A percentile compares a stretch with the other conserved stretches of the same genome.
Conservation (phyloP, 2,888 invertebrate species). For the Dasypogon diadema region DNA sequence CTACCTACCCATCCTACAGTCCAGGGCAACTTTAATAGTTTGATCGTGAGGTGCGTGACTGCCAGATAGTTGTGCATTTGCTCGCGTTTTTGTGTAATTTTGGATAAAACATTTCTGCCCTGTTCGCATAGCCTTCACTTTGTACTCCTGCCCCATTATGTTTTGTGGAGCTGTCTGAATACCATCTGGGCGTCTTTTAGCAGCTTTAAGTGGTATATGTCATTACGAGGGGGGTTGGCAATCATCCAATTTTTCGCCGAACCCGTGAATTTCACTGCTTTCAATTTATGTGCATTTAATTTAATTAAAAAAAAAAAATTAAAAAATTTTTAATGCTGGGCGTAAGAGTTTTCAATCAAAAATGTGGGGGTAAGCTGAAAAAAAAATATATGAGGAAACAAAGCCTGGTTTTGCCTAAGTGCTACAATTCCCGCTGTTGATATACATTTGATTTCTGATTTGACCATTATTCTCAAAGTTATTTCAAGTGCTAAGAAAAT, state of each 20-base stretch:
- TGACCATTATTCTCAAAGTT: no score
- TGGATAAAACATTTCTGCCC: conserved; percentile 21
- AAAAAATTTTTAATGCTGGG: no score
- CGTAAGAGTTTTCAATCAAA: no score
- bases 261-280: not conserved
- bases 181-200: conserved; percentile 8
- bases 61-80: conserved; percentile 57
- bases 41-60: conserved; percentile 69
- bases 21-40: conserved; percentile 65
- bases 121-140: not conserved
- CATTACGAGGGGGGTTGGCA: not conserved
- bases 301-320: no score
- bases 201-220: conserved; percentile 26
- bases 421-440: no score
- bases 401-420: no score
- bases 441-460: no score
- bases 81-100: conserved; percentile 50
- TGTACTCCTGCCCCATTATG: conserved; percentile 33
- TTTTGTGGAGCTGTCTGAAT: conserved; percentile 8
- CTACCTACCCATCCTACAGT: conserved; percentile 55
- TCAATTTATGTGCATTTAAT: not conserved
- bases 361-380: no score
- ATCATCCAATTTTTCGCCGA: conserved; percentile 8
- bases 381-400: no score
- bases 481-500: no score